Evolutionary conservation across 2,113 vertebrate species (phyloP).

Genomic region (Centrocercus urophasianus): DNA sequence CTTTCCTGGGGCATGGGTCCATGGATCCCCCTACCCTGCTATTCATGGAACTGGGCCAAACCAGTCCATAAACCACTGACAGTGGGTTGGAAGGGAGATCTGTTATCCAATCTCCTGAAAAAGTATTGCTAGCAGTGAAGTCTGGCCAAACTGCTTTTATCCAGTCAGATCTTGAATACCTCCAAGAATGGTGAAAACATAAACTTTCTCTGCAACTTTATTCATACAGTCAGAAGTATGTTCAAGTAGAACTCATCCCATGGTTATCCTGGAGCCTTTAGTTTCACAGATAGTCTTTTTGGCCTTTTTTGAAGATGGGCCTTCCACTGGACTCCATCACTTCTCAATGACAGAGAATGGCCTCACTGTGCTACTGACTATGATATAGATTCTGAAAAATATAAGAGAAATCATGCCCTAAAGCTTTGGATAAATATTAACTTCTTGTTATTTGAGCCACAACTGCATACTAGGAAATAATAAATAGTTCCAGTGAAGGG

Average conservation of each 20-base stretch:
- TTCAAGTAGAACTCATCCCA: neutral
- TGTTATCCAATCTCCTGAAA: neutral
- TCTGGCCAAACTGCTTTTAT: neutral
- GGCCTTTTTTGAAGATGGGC: neutral
- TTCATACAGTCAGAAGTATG: neutral
- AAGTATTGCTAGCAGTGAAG: neutral
- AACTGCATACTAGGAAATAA: slow-evolving; percentile 41
- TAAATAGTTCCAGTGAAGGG: slow-evolving; percentile 38
- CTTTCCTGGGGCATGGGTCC: too few species aligned
- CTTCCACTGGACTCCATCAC: neutral
- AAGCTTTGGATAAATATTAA: slow-evolving; percentile 46
- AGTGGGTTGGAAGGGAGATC: neutral
- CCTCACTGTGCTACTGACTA: neutral
- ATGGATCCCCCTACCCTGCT: too few species aligned
- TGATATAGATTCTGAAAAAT: neutral
- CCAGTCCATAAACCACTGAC: too few species aligned
- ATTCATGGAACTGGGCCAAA: too few species aligned
- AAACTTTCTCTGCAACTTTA: neutral
- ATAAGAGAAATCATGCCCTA: neutral
- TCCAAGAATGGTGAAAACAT: neutral
- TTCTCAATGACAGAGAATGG: neutral
- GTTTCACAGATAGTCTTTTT: neutral
- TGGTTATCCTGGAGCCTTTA: neutral
- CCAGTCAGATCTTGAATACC: neutral
- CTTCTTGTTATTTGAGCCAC: neutral